phyloP scores from a whole-genome alignment of 1,140 invertebrate species.

The Orussus abietinus region DNA sequence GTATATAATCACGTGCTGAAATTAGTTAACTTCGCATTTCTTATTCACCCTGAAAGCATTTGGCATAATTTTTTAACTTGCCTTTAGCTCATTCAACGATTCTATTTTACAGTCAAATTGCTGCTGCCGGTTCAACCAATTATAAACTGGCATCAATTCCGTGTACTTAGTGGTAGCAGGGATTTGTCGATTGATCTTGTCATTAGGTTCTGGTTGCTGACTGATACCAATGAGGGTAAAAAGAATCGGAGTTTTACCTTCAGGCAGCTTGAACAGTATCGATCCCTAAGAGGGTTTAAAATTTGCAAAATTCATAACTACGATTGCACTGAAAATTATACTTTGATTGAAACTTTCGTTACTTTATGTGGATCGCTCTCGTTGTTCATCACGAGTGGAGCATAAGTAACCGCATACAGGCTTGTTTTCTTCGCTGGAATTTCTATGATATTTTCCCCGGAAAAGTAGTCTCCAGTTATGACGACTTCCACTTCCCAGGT shows the following conservation, averaged over 20 bases:
- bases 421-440: constrained; percentile 22
- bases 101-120: constrained; percentile 24
- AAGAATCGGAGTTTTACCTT: constrained; percentile 20
- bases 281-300: constrained; percentile 20
- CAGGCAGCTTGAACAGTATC: constrained; percentile 21
- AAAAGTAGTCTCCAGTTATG: constrained; percentile 42
- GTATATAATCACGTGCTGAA: too few species aligned
- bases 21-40: background rate
- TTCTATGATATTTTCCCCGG: constrained; percentile 17
- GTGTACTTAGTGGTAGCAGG: constrained; percentile 26
- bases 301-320: background rate
- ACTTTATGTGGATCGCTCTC: constrained; percentile 23
- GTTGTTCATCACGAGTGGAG: constrained; percentile 28
- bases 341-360: constrained; percentile 5
- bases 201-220: constrained; percentile 6
- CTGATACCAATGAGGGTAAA: constrained; percentile 22
- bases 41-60: constrained; percentile 2
- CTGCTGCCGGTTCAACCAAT: constrained; percentile 21
- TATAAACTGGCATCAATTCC: constrained; percentile 26
- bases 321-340: background rate
- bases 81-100: too few species aligned
- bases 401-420: constrained; percentile 27
- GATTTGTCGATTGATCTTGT: constrained; percentile 23
- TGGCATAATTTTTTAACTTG: constrained; percentile 8
- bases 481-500: constrained; percentile 36